These are phyloP conservation scores for Andrena praecox DNA, from an alignment of 2,888 invertebrate species.

Conservation along the genomic window DNA sequence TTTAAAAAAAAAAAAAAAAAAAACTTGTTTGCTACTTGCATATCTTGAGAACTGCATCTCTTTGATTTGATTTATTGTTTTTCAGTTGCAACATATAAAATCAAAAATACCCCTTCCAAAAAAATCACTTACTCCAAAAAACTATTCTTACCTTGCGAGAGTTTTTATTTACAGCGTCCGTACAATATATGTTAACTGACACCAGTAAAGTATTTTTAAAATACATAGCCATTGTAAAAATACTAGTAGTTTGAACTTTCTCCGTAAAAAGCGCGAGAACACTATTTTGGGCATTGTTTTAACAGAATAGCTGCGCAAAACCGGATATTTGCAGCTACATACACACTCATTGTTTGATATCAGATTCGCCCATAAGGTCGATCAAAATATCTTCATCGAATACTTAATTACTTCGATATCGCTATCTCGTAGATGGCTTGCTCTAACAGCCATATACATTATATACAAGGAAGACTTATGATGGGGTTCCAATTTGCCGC, in stretches of 20 bases:
- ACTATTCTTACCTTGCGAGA: no score
- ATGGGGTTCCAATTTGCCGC: slow-evolving; percentile 84
- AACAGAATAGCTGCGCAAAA: neutral
- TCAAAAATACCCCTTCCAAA: neutral
- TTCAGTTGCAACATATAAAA: neutral
- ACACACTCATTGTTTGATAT: slow-evolving; percentile 17
- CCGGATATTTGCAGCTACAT: slow-evolving; percentile 10
- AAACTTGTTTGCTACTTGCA: neutral
- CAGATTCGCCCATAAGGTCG: slow-evolving; percentile 59
- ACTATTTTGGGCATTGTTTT: neutral
- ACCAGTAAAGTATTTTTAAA: no score
- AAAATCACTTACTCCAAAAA: neutral
- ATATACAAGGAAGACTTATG: slow-evolving; percentile 82
- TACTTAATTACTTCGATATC: slow-evolving; percentile 78
- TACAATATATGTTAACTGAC: no score
- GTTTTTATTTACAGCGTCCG: no score
- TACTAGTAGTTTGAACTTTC: no score
- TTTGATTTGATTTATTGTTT: neutral
- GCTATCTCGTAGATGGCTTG: slow-evolving; percentile 74
- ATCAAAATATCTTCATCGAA: slow-evolving; percentile 77
- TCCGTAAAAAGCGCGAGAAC: no score
- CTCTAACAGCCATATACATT: slow-evolving; percentile 75
- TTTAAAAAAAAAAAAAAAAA: neutral
- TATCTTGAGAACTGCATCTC: neutral
- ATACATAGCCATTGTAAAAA: no score